Conservation (phyloP, 2,113 vertebrate species). For the Coracopsis vasa region DNA sequence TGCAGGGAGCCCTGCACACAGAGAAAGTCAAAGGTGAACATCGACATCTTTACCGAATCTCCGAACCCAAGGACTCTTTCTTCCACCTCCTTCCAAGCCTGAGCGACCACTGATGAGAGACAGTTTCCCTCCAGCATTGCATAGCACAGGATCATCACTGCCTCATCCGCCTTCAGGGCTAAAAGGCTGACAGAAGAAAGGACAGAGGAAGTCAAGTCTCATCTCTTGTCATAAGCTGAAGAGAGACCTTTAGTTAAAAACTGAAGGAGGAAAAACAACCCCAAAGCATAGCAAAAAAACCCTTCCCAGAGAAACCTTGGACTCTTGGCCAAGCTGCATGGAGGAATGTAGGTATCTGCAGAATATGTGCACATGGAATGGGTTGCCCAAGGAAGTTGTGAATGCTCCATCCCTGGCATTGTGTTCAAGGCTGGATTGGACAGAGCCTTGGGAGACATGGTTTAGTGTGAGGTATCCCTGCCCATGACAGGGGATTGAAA, state of each 20-base stretch:
- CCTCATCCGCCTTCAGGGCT: conserved; percentile 40
- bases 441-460: background rate
- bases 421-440: background rate
- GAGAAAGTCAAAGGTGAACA: background rate
- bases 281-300: background rate
- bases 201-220: background rate
- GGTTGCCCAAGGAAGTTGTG: background rate
- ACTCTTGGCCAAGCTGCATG: background rate
- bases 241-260: background rate
- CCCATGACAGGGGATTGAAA: background rate
- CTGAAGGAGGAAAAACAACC: background rate
- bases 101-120: conserved; percentile 19
- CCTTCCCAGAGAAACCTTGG: background rate
- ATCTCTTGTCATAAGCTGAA: background rate
- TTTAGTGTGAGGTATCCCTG: background rate
- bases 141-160: conserved; percentile 67
- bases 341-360: background rate
- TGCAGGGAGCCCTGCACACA: background rate
- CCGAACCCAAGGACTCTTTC: conserved; percentile 53
- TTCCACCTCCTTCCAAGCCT: conserved; percentile 72
- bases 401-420: background rate
- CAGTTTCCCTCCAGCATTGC: conserved; percentile 68
- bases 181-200: conserved; percentile 58
- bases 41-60: conserved; percentile 46
- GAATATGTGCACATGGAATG: background rate